Base-by-base conservation (phyloP, 2,113 vertebrate genomes). In the Chauna torquata region DNA sequence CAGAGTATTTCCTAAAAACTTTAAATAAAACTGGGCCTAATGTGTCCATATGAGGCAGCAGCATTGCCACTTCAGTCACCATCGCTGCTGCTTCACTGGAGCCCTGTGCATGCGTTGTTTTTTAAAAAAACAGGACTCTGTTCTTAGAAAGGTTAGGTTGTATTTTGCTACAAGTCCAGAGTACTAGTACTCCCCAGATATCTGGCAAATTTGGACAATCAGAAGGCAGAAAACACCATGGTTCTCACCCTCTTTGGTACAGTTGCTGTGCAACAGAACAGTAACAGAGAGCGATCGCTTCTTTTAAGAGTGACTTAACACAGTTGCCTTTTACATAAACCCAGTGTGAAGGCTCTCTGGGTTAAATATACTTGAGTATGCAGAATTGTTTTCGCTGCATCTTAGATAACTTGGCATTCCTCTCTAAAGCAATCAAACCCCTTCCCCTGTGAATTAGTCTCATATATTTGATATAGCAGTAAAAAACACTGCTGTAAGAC, bases 391-490 rank as follows among this genome's bases (percentile, higher is more conserved):
- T 58, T 38, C 52, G 9, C 44, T 7, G 34, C 19, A 6, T 61
- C 61, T 75, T 22, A 36, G 54, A 25, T n/a, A 42, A 38, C 36
- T 16, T 36, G 36, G 36, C 62, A 11, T n/a, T 28, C 3, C 22
- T 34, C 55, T 34, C 49, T 8, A 50, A 44, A 69, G 83, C 47
- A 19, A 70, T 34, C 42, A 49, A 49, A 69, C 42, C 55, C 34
- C 23, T 27, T 62, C 49, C 76, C 32, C 42, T 25, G 10, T 14
- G 55, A 82, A 54, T 36, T 15, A 36, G 24, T 27, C 38, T 54
- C 45, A 32, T 12, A 6, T 15, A 28, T 12, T 20, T 2, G 0
- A 50, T 27, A 44, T 0, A 61, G 54, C 59, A 49, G 40, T 12
- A 34, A 55, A 55, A 52, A 55, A 7, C 16, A 10, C 57, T 32